phyloP scores from a whole-genome alignment of 1,140 invertebrate genomes.

The Bombus impatiens region DNA sequence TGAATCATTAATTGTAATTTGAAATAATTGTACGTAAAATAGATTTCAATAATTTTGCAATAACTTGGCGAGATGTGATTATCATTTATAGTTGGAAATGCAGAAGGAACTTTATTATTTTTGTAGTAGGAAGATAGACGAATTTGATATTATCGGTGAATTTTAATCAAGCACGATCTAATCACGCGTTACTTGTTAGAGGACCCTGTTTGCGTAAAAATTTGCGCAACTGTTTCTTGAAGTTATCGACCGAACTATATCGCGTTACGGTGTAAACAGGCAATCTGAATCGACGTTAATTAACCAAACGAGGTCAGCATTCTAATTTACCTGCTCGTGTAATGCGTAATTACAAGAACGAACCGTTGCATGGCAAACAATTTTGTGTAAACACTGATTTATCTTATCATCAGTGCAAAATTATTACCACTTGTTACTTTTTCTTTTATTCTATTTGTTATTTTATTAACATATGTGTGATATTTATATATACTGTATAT shows the following conservation, averaged over 20 bases:
- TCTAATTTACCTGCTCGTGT: background rate
- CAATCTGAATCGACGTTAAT: conserved; percentile 38
- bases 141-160: background rate
- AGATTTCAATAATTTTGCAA: background rate
- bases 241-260: conserved; percentile 35
- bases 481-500: too few relatives aligned
- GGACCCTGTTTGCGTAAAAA: conserved; percentile 31
- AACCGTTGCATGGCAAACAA: background rate
- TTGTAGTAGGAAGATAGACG: too few relatives aligned
- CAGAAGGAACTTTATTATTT: too few relatives aligned
- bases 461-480: too few relatives aligned
- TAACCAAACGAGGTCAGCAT: conserved; percentile 34
- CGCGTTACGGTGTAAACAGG: conserved; percentile 35
- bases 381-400: background rate
- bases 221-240: conserved; percentile 53
- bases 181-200: conserved; percentile 34
- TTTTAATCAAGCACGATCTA: conserved; percentile 1
- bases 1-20: too few relatives aligned
- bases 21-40: background rate
- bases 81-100: too few relatives aligned
- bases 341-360: background rate
- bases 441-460: background rate
- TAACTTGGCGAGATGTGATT: background rate
- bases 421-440: background rate
- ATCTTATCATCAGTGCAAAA: background rate